Evolutionary conservation across 2,888 invertebrate genomes (phyloP), one percentile per base, ranked within the genome.

Genomic region (Agrilus mali): DNA sequence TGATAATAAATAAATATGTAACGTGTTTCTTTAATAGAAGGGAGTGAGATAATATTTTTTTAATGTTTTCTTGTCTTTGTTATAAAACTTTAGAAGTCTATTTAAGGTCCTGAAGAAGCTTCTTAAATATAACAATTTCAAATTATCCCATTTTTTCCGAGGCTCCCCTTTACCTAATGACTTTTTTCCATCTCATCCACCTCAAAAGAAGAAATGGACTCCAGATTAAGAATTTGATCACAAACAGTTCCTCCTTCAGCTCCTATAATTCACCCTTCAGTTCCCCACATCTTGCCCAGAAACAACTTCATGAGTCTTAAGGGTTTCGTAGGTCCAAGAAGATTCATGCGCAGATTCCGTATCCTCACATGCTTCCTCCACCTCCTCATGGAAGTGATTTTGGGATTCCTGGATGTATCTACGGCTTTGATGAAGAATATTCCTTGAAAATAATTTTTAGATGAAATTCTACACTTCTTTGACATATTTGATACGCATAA

Each of bases 401-500:
- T 57, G 83, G 80, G 7, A 78, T 79, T 37, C 85, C 85, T 1
- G 90, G 88, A 36, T 92, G 90, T 64, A n/a, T n/a, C n/a, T n/a
- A 87, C 92, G 1, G 72, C 94, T 0, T 78, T 82, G 4, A 74
- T 92, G 69, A 84, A 87, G 59, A 95, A 95, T 66, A 84, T 95
- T 3, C 92, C 93, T 0, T 92, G 85, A 67, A 81, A 86, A 53
- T 88, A 92, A 0, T 78, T 81, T 20, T 82, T 90, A 12, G 83
- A 87, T 48, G 94, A 95, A 55, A 89, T 96, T 45, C 69, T 93
- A 49, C 76, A 79, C 12, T 93, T 92, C 66, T 92, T 94, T 60
- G 70, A 76, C 0, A 86, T 84, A 33, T 94, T 80, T 59, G 78
- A 82, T 40, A 69, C 92, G 16, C 74, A n/a, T n/a, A 20, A 69